Percentiles rank a stretch among this genome's conserved stretches.
Evolutionary conservation across 2,797 vertebrate genomes (phyloP).

Genomic region (Erpetoichthys calabaricus): DNA sequence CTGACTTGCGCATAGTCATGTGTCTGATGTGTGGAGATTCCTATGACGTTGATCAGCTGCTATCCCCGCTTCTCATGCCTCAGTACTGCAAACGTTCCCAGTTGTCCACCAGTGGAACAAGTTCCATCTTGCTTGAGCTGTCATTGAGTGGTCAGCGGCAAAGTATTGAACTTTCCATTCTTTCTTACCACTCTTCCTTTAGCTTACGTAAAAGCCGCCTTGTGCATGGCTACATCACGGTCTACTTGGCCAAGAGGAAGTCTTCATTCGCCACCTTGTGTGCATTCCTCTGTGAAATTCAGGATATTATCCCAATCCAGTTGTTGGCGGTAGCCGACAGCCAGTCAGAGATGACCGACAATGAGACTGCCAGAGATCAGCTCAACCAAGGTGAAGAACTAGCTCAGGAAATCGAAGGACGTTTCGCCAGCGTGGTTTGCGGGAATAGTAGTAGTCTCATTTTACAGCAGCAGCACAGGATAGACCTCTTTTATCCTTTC

Average conservation of each 20-base stretch:
- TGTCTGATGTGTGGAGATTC: slow-evolving; percentile 92
- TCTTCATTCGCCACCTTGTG: slow-evolving; percentile 85
- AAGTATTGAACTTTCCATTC: slow-evolving; percentile 68
- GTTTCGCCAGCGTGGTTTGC: slow-evolving; percentile 63
- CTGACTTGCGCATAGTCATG: slow-evolving; percentile 76
- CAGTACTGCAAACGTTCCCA: slow-evolving; percentile 63
- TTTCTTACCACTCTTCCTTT: slow-evolving; percentile 88
- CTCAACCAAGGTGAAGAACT: slow-evolving; percentile 80
- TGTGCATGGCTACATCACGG: slow-evolving; percentile 84
- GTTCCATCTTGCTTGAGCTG: slow-evolving; percentile 71
- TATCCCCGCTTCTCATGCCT: slow-evolving; percentile 70
- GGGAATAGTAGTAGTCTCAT: slow-evolving; percentile 58
- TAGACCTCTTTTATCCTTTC: slow-evolving; percentile 77
- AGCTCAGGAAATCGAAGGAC: slow-evolving; percentile 80
- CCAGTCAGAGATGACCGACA: slow-evolving; percentile 63
- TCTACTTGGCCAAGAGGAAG: slow-evolving; percentile 76
- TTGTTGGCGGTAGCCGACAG: slow-evolving; percentile 72
- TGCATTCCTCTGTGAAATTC: slow-evolving; percentile 89
- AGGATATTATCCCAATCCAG: slow-evolving; percentile 88
- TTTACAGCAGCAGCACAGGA: slow-evolving; percentile 60
- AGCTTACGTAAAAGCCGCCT: slow-evolving; percentile 76
- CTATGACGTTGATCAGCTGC: slow-evolving; percentile 72
- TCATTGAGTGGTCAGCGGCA: slow-evolving; percentile 61
- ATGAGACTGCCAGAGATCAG: slow-evolving; percentile 70
- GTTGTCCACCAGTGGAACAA: slow-evolving; percentile 47